Percentiles rank a stretch among this genome's conserved stretches.
These are phyloP conservation scores for Heloderma charlesbogerti DNA, from an alignment of 2,113 vertebrate genomes.

Conservation along the genomic window DNA sequence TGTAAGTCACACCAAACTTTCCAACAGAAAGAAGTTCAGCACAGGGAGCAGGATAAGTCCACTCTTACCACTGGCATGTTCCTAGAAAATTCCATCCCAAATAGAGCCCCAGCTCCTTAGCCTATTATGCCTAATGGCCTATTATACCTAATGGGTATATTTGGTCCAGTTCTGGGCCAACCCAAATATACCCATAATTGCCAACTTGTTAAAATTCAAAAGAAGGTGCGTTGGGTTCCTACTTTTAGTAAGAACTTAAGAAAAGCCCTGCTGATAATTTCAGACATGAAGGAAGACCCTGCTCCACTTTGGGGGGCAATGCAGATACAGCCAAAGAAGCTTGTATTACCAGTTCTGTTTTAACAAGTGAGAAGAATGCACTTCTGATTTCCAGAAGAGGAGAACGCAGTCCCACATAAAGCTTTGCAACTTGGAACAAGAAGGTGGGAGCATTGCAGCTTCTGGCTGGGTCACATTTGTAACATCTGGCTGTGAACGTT, in stretches of 20 bases:
- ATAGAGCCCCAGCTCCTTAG: not conserved
- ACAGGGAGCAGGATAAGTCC: too few relatives aligned
- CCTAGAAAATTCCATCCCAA: not conserved
- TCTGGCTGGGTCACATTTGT: slow-evolving; percentile 62
- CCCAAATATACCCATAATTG: too few relatives aligned
- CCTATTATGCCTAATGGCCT: not conserved
- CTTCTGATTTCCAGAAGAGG: not conserved
- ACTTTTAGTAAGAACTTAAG: too few relatives aligned
- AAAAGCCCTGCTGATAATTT: too few relatives aligned
- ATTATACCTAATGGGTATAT: too few relatives aligned
- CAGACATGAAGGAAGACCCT: too few relatives aligned
- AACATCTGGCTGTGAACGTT: slow-evolving; percentile 75
- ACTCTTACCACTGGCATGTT: too few relatives aligned
- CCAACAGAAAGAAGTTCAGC: too few relatives aligned
- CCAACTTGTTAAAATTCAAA: too few relatives aligned
- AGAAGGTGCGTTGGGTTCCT: too few relatives aligned
- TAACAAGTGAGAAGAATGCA: not conserved
- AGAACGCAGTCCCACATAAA: not conserved
- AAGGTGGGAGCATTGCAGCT: slow-evolving; percentile 48
- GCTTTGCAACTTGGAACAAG: slow-evolving; percentile 28
- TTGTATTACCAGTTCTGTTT: not conserved
- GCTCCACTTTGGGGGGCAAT: too few relatives aligned
- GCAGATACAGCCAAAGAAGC: not conserved
- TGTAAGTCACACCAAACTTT: too few relatives aligned
- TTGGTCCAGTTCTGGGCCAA: not conserved